Percentiles rank a stretch among this genome's conserved stretches.
phyloP scores from a whole-genome alignment of 35 echinoderm and acorn worm species.

The Patiria miniata region DNA sequence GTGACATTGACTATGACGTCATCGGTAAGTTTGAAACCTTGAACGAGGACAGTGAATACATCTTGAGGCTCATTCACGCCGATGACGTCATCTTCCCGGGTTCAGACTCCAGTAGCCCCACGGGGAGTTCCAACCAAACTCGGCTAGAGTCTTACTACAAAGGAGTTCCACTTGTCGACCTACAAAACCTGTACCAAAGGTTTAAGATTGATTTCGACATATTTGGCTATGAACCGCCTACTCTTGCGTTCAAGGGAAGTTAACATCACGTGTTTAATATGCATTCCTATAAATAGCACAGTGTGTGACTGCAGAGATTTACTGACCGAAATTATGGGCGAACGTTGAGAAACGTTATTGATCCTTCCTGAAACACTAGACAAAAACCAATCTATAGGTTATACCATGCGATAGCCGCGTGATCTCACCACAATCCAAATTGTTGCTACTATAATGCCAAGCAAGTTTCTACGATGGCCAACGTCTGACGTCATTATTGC shows the following conservation, averaged over 20 bases:
- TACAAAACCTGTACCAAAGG: slow-evolving; percentile 68
- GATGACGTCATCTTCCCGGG: slow-evolving; percentile 64
- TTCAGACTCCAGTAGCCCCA: slow-evolving; percentile 76
- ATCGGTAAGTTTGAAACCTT: slow-evolving; percentile 95
- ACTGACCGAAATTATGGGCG: too few relatives aligned
- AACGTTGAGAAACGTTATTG: too few relatives aligned
- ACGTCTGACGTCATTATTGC: too few relatives aligned
- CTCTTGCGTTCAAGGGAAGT: not conserved
- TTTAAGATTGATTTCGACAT: slow-evolving; percentile 80
- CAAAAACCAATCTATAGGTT: too few relatives aligned
- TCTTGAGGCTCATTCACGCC: slow-evolving; percentile 48
- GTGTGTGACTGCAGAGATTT: too few relatives aligned
- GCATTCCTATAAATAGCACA: too few relatives aligned
- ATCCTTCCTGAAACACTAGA: too few relatives aligned
- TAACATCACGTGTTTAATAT: not conserved
- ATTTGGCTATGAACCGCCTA: slow-evolving; percentile 68
- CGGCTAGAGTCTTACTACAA: slow-evolving; percentile 66
- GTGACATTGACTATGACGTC: slow-evolving; percentile 86
- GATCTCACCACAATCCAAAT: too few relatives aligned
- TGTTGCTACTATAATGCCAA: too few relatives aligned
- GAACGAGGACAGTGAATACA: slow-evolving; percentile 66
- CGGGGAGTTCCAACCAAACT: slow-evolving; percentile 71
- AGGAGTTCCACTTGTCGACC: slow-evolving; percentile 42
- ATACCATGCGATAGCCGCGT: too few relatives aligned
- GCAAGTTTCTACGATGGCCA: too few relatives aligned